Percentiles rank a stretch among this genome's conserved stretches.
These are phyloP conservation scores for Drosophila neutralis DNA, from an alignment of 2,888 invertebrate genomes.

Conservation along the genomic window DNA sequence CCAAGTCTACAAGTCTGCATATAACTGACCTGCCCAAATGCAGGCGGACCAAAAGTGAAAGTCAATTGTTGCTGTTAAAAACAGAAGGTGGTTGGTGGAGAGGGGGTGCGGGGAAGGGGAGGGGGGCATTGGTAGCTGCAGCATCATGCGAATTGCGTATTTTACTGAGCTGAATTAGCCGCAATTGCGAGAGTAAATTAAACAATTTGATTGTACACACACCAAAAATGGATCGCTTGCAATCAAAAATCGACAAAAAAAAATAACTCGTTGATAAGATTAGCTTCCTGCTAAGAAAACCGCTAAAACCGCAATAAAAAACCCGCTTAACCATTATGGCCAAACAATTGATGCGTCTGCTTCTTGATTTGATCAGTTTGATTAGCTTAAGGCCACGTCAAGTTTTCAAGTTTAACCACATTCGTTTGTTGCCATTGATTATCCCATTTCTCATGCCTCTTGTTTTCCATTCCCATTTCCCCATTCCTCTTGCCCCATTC, in stretches of 20 bases:
- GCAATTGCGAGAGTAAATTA: slow-evolving; percentile 53
- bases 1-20: slow-evolving; percentile 17
- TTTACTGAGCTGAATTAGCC: slow-evolving; percentile 56
- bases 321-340: slow-evolving; percentile 15
- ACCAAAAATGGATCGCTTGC: slow-evolving; percentile 41
- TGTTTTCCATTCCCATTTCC: slow-evolving; percentile 6
- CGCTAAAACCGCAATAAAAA: slow-evolving; percentile 11
- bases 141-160: slow-evolving; percentile 56
- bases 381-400: neutral
- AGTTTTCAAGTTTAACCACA: slow-evolving; percentile 57
- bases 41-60: slow-evolving; percentile 67
- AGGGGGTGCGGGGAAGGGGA: neutral
- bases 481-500: neutral
- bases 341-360: slow-evolving; percentile 23
- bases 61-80: slow-evolving; percentile 48
- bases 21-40: slow-evolving; percentile 74
- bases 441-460: slow-evolving; percentile 1
- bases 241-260: slow-evolving; percentile 35
- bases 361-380: slow-evolving; percentile 4
- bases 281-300: slow-evolving; percentile 51
- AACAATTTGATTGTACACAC: slow-evolving; percentile 61
- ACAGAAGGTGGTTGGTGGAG: neutral
- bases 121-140: slow-evolving; percentile 48
- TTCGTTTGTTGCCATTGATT: slow-evolving; percentile 22
- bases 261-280: slow-evolving; percentile 46